Evolutionary conservation across 2,888 invertebrate genomes (phyloP).

Genomic region (Heteromurus nitidus): DNA sequence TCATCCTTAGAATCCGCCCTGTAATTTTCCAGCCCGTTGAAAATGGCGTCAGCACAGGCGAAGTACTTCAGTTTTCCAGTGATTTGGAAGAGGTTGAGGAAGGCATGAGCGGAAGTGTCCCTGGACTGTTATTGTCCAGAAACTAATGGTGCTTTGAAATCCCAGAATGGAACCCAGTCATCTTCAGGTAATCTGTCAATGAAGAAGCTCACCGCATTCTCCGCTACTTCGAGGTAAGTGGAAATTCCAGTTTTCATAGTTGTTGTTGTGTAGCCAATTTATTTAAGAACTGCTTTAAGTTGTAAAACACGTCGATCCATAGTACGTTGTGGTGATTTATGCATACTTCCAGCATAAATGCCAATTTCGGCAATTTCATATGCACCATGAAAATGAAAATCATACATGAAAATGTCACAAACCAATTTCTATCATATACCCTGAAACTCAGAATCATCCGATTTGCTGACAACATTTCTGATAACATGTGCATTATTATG

Average conservation of each 20-base stretch:
- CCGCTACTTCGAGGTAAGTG: slow-evolving; percentile 55
- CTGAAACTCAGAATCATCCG: no score
- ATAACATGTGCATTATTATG: no score
- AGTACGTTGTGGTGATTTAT: no score
- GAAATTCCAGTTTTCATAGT: slow-evolving; percentile 53
- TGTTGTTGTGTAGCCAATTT: slow-evolving; percentile 66
- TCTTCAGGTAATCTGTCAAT: slow-evolving; percentile 60
- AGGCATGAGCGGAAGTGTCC: slow-evolving; percentile 68
- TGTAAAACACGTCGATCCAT: no score
- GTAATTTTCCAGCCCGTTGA: slow-evolving; percentile 67
- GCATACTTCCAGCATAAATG: no score
- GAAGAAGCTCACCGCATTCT: slow-evolving; percentile 66
- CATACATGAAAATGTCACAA: no score
- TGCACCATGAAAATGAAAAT: no score
- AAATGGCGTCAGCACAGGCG: slow-evolving; percentile 62
- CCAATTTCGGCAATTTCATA: no score
- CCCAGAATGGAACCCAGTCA: slow-evolving; percentile 70
- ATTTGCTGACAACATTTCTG: no score
- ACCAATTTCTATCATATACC: no score
- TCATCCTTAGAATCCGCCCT: slow-evolving; percentile 60
- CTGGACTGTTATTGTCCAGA: slow-evolving; percentile 65
- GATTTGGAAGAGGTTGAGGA: slow-evolving; percentile 59
- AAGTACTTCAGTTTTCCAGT: slow-evolving; percentile 63
- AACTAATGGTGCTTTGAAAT: slow-evolving; percentile 68
- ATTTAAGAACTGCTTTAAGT: no score